These are phyloP conservation scores for Amaurobius ferox DNA, from an alignment of 2,888 invertebrate species.

Conservation along the genomic window DNA sequence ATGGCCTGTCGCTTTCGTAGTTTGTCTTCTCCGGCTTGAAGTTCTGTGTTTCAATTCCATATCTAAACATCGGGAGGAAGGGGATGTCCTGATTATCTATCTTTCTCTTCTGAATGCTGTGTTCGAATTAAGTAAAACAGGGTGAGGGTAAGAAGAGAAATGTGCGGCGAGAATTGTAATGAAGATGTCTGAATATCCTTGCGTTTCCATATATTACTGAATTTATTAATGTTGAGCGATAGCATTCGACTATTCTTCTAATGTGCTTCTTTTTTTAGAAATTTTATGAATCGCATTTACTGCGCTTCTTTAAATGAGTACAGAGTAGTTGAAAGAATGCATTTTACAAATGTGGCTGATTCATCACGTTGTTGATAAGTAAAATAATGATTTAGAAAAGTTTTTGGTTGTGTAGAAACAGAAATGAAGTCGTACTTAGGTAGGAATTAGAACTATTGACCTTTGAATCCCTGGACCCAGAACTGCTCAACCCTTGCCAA, in stretches of 20 bases:
- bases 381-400: too few species aligned
- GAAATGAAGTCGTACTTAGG: too few species aligned
- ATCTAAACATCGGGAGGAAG: background rate
- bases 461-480: too few species aligned
- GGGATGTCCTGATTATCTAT: background rate
- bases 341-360: too few species aligned
- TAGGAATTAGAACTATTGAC: too few species aligned
- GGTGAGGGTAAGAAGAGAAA: background rate
- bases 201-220: background rate
- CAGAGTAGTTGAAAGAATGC: too few species aligned
- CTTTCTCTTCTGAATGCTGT: background rate
- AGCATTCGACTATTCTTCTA: background rate
- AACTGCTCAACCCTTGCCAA: too few species aligned
- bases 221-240: background rate
- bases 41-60: background rate
- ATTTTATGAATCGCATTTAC: background rate
- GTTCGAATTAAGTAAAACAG: conserved; percentile 1
- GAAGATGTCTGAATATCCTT: conserved; percentile 4
- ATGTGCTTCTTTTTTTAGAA: background rate
- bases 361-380: background rate
- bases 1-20: conserved; percentile 3
- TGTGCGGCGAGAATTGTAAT: background rate
- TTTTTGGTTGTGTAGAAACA: too few species aligned
- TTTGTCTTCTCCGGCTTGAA: background rate
- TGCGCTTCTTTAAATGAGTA: background rate